Base-by-base conservation (phyloP, 2,797 vertebrate species). In the Diglossa cyanea region DNA sequence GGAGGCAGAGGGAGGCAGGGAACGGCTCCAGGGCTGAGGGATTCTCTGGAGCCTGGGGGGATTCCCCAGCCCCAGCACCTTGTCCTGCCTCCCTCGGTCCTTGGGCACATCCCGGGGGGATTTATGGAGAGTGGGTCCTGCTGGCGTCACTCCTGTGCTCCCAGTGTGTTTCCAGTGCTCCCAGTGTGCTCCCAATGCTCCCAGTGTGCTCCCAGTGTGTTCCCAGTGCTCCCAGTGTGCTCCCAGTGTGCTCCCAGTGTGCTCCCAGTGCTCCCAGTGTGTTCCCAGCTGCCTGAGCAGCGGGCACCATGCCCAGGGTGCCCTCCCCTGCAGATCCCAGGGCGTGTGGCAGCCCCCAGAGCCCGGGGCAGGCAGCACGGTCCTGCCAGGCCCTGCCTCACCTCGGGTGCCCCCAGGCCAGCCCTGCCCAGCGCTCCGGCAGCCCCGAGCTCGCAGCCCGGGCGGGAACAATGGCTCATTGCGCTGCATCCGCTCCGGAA, bases 381-480 rank as follows among this genome's bases (percentile, higher is more conserved):
- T 44, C 30, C 47, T 26, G 47, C 47, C 14, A 3, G 47, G 47
- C 25, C 47, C 55, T 48, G 78, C 62, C 82, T 51, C 7, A 37
- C 61, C 83, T 70, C 2, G 1, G 31, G 2, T 84, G 6, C 62
- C 63, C 39, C 31, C 42, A 18, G 63, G 55, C 13, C 8, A 3
- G 15, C 58, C 48, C 51, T 4, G 8, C 12, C 18, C 6, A 17
- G 31, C 24, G 33, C 31, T 23, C 21, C 54, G 2, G 53, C 53
- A n/a, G 53, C 31, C 53, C 61, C 1, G 2, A 0, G 67, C 72
- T 88, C 1, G 0, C 37, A 26, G 76, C 42, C 60, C 70, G 13
- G 26, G 11, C n/a, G 13, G 66, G 37, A 95, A 96, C 94, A 94
- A 94, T 94, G 68, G 87, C 77, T 95, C 55, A 4, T 94, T 78